Base-by-base conservation (phyloP, 1,140 invertebrate genomes). In the Neodiprion virginianus region DNA sequence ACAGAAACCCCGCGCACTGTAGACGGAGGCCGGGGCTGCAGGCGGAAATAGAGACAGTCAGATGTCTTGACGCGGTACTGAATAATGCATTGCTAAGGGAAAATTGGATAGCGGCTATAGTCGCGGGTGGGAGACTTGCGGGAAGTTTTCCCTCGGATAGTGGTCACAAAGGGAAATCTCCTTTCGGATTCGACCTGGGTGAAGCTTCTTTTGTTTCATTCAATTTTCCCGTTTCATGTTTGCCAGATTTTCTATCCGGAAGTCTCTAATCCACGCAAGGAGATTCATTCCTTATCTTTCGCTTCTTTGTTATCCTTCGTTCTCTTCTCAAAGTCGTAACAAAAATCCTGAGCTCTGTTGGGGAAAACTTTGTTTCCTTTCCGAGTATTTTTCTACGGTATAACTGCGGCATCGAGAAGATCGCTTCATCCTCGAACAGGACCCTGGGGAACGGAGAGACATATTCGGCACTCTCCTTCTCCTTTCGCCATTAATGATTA, bases 71-170 rank as follows among this genome's bases (percentile, higher is more conserved):
- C 74, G 79, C 71, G 71, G 79, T 79, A 61, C 79, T 83, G 81
- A 83, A 84, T 84, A 84, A 83, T 84, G 80, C 80, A 84, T 81
- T 77, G 77, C 77, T 75, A 66, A 67, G 74, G 78, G 76, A 83
- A 84, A 84, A 84, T 84, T 82, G 80, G 81, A 81, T 82, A 80
- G 79, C 49, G 71, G 50, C 28, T 72, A 40, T 40, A 72, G 71
- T 72, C 50, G 71, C 40, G 71, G 49, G 71, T 72, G 48, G 28
- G 47, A 71, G 47, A 28, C 21, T 23, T 23, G 10, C 21, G 17
- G 67, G 21, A 17, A 61, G 11, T 5, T 17, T 61, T 61, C n/a
- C 53, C n/a, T 17, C 7, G n/a, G 11, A 61, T 17, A 61, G 53
- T 17, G n/a, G 11, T 8, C 8, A 61, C 53, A 61, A 61, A 61